phyloP scores from a whole-genome alignment of 1,140 invertebrate species.

The Pseudomyrmex concolor region DNA sequence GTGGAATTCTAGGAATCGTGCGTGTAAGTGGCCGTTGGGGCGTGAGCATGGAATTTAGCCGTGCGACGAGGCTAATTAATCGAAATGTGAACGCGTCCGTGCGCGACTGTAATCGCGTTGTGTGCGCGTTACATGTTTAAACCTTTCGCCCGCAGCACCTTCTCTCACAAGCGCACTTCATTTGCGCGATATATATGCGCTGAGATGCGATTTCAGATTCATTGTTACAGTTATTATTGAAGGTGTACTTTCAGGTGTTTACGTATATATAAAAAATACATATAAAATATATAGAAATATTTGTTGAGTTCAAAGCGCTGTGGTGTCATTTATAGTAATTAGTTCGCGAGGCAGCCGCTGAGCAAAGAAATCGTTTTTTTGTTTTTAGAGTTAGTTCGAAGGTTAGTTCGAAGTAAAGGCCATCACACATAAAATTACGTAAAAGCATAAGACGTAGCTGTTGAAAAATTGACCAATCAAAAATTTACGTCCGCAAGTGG shows the following conservation, averaged over 20 bases:
- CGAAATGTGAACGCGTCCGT: slow-evolving; percentile 43
- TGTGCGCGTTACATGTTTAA: neutral
- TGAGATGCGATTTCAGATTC: no score
- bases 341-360: no score
- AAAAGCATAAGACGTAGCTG: neutral
- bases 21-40: slow-evolving; percentile 38
- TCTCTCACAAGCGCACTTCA: neutral
- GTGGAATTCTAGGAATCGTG: slow-evolving; percentile 24
- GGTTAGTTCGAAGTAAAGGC: no score
- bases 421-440: no score
- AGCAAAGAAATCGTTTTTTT: no score
- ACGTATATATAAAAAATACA: no score
- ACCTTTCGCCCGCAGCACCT: neutral
- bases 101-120: neutral
- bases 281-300: no score
- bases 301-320: no score
- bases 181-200: neutral
- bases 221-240: no score
- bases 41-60: slow-evolving; percentile 63
- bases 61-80: slow-evolving; percentile 68
- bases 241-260: no score
- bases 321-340: no score
- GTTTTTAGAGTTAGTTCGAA: no score
- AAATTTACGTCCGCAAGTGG: slow-evolving; percentile 87
- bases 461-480: neutral